phyloP scores from a whole-genome alignment of 2,888 invertebrate genomes.

The Xestia sexstrigata region DNA sequence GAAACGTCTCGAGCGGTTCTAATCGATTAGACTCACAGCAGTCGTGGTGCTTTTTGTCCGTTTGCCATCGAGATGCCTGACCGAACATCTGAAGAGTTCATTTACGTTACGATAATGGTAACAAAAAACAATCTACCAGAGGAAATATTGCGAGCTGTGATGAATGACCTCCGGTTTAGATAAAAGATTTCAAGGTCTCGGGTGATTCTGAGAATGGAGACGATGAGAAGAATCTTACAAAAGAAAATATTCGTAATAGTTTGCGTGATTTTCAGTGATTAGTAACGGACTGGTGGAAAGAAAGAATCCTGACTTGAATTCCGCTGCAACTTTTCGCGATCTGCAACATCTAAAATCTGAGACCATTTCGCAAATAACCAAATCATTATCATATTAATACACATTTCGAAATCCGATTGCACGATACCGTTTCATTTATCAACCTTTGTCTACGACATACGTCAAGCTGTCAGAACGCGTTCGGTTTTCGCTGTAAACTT shows the following conservation, averaged over 20 bases:
- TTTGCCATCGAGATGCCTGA: conserved; percentile 71
- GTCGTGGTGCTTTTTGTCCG: conserved; percentile 72
- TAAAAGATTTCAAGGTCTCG: conserved; percentile 54
- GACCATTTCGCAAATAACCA: conserved; percentile 55
- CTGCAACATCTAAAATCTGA: background rate
- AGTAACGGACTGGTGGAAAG: conserved; percentile 7
- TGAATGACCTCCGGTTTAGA: conserved; percentile 61
- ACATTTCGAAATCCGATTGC: conserved; percentile 64
- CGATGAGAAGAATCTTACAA: conserved; percentile 34
- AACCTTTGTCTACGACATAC: conserved; percentile 75
- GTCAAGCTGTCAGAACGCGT: conserved; percentile 79
- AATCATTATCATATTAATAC: conserved; percentile 50
- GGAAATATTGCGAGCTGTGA: conserved; percentile 54
- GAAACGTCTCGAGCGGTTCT: conserved; percentile 74
- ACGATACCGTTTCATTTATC: conserved; percentile 67
- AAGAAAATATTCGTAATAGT: conserved; percentile 37
- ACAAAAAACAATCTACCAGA: conserved; percentile 63
- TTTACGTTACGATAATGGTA: conserved; percentile 68
- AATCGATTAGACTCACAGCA: conserved; percentile 78
- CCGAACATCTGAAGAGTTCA: conserved; percentile 75
- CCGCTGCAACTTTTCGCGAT: conserved; percentile 6
- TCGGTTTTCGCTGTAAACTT: conserved; percentile 80
- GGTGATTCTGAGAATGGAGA: conserved; percentile 19
- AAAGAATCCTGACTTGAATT: conserved; percentile 10
- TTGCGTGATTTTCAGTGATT: conserved; percentile 19